Evolutionary conservation across 2,888 invertebrate genomes (phyloP), one percentile per base, ranked within the genome.

Genomic region (Caenorhabditis sinica): DNA sequence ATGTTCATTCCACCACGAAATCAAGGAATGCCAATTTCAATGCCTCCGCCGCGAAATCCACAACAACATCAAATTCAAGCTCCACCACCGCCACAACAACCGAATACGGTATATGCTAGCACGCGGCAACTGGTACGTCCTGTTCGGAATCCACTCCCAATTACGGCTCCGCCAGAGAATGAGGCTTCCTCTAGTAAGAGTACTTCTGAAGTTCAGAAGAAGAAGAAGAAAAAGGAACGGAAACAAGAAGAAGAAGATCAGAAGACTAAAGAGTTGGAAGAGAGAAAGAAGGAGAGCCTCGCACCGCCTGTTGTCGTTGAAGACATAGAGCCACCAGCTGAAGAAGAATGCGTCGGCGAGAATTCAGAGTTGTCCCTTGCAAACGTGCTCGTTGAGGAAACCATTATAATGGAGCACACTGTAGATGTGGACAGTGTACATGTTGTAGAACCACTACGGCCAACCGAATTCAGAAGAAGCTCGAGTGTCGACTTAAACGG

Each of bases 401-500:
- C 58, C 23, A 17, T 40, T 28, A 28, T 15, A 23, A 2, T 60
- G 60, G 69, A 71, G 25, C 20, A 6, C 3, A 8, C 56, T 11
- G 17, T 58, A 2, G 49, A 49, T 20, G 3, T 49, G 20, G n/a
- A n/a, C n/a, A n/a, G n/a, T n/a, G n/a, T n/a, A n/a, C 20, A 5
- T n/a, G 49, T 20, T n/a, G 11, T 9, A 56, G 58, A 56, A 15
- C 43, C 71, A 17, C n/a, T 43, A n/a, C 53, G 36, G 11, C 45
- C 25, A 1, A n/a, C 8, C 1, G 28, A 51, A 15, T 4, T 36
- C 11, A n/a, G 53, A n/a, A n/a, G 68, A 23, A 15, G 23, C 1
- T 51, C 68, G 1, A 76, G 76, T 20, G 6, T 28, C 17, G 76
- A 76, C 3, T 23, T 69, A 1, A 60, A 69, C 20, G 61, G 51